Percentiles rank a stretch among this genome's conserved stretches.
Conservation (phyloP, 2,888 invertebrate genomes). For the Drosophila kambysellisi region DNA sequence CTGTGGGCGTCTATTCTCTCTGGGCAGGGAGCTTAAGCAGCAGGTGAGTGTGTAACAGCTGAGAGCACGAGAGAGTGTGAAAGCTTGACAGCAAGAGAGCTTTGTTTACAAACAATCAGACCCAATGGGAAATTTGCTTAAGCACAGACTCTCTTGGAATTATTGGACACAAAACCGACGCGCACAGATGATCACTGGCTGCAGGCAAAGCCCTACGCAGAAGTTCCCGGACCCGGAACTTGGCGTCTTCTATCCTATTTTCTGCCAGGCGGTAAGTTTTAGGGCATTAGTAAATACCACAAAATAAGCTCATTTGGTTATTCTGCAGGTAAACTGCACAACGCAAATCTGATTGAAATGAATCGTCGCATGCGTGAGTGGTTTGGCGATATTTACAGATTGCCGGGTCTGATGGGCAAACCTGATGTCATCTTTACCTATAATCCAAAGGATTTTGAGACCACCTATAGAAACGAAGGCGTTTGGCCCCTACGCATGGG, state of each 20-base stretch:
- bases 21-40: slow-evolving; percentile 38
- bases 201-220: slow-evolving; percentile 67
- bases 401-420: slow-evolving; percentile 84
- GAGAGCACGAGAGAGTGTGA: slow-evolving; percentile 3
- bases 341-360: slow-evolving; percentile 73
- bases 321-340: slow-evolving; percentile 64
- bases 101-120: slow-evolving; percentile 66
- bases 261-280: slow-evolving; percentile 77
- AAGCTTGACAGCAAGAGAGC: background rate
- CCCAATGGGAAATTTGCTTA: slow-evolving; percentile 32
- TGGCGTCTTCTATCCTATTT: slow-evolving; percentile 65
- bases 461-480: slow-evolving; percentile 85
- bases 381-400: slow-evolving; percentile 85
- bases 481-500: slow-evolving; percentile 85
- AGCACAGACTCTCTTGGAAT: slow-evolving; percentile 37
- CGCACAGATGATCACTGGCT: slow-evolving; percentile 73
- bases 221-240: slow-evolving; percentile 77
- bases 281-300: background rate
- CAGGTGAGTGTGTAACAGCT: slow-evolving; percentile 63
- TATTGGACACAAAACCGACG: slow-evolving; percentile 37
- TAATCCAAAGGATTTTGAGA: slow-evolving; percentile 86
- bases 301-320: background rate
- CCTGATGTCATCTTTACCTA: slow-evolving; percentile 85
- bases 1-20: slow-evolving; percentile 28
- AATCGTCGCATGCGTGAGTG: slow-evolving; percentile 64